Evolutionary conservation across 2,888 invertebrate genomes (phyloP).

Genomic region (Drosophila rubida): DNA sequence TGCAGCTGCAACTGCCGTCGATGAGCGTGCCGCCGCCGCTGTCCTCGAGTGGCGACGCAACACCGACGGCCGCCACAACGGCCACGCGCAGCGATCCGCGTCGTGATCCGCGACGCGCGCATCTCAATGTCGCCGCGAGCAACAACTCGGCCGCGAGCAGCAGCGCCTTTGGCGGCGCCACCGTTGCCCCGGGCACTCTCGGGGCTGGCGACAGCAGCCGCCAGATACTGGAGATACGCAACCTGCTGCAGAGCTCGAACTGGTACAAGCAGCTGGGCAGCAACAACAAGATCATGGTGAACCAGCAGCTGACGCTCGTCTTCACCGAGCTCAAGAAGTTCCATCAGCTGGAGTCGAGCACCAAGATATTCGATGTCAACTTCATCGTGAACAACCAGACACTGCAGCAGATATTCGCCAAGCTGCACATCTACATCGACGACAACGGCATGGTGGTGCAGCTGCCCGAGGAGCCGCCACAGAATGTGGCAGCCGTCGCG

Average conservation of each 20-base stretch:
- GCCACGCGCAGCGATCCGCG: constrained; percentile 60
- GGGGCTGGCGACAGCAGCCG: constrained; percentile 71
- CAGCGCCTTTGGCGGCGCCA: background rate
- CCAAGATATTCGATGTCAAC: constrained; percentile 86
- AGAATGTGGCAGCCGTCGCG: constrained; percentile 7
- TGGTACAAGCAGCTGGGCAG: constrained; percentile 90
- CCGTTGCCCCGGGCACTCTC: background rate
- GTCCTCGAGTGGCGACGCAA: constrained; percentile 14
- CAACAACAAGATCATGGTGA: constrained; percentile 90
- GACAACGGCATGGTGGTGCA: constrained; percentile 87
- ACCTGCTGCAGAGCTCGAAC: constrained; percentile 88
- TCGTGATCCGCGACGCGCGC: constrained; percentile 62
- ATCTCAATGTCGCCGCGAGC: constrained; percentile 26
- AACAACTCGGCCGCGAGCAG: background rate
- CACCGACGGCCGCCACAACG: background rate
- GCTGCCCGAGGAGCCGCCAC: constrained; percentile 69
- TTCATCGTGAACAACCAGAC: constrained; percentile 86
- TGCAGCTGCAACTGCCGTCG: background rate
- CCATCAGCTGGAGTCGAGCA: constrained; percentile 87
- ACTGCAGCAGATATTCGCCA: constrained; percentile 87
- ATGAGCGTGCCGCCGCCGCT: constrained; percentile 3
- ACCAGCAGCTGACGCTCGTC: constrained; percentile 88
- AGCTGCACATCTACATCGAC: constrained; percentile 87
- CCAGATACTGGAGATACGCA: constrained; percentile 87
- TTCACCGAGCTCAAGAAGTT: constrained; percentile 88